Conservation (phyloP, 1,140 invertebrate genomes). For the Trinorchestia longiramus region DNA sequence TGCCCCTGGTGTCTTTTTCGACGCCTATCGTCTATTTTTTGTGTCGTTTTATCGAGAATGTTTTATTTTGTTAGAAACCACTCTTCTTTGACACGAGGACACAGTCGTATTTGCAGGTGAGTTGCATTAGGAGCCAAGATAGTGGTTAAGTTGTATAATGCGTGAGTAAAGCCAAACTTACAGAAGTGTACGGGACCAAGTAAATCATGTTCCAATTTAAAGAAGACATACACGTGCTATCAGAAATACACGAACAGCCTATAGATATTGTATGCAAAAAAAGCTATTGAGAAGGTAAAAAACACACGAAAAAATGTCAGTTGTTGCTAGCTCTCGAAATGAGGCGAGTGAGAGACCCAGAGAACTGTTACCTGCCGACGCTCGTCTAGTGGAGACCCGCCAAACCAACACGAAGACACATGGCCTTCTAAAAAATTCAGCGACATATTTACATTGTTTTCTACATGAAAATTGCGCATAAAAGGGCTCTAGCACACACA, state of each 20-base stretch:
- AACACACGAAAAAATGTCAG: background rate
- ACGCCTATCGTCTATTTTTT: background rate
- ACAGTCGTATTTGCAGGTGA: background rate
- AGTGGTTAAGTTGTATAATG: background rate
- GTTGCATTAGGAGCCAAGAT: background rate
- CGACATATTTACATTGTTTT: conserved; percentile 54
- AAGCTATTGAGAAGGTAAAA: background rate
- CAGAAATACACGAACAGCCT: background rate
- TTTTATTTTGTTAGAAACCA: background rate
- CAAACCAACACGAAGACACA: background rate
- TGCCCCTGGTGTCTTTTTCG: conserved; percentile 19
- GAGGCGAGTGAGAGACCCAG: background rate
- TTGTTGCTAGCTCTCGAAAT: background rate
- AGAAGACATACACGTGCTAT: background rate
- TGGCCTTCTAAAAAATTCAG: conserved; percentile 31
- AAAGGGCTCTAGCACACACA: conserved; percentile 40
- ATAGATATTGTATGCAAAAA: background rate
- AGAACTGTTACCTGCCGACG: background rate
- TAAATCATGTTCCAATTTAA: background rate
- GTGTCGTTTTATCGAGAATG: background rate
- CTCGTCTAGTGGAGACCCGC: too few relatives aligned
- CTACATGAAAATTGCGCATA: conserved; percentile 53
- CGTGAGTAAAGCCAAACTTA: background rate
- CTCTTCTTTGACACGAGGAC: background rate
- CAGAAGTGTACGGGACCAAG: background rate